Evolutionary conservation across 1,140 invertebrate species (phyloP).

Genomic region (Xylocopa sonorina): DNA sequence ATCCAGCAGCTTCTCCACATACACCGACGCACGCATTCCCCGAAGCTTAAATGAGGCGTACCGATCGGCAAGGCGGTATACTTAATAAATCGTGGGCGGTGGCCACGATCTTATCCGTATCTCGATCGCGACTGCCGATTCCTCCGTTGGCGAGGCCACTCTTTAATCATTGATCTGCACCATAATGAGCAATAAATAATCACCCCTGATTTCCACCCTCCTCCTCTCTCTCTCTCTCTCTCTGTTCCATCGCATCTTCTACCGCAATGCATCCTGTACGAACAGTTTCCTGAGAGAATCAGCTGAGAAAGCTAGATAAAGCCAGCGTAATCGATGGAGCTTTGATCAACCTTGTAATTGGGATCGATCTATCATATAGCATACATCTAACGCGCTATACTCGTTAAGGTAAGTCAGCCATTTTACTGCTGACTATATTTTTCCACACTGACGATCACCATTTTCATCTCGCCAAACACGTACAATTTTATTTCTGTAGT

Average conservation of each 20-base stretch:
- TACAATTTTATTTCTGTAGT: no score
- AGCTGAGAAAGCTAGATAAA: constrained; percentile 26
- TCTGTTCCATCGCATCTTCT: neutral
- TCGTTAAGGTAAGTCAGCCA: neutral
- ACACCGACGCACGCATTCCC: constrained; percentile 13
- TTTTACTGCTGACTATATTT: neutral
- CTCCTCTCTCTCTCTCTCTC: constrained; percentile 12
- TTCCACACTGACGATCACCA: neutral
- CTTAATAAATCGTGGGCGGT: constrained; percentile 77
- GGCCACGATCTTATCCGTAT: constrained; percentile 75
- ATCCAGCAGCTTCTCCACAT: constrained; percentile 4
- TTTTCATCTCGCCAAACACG: no score
- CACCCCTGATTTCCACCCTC: constrained; percentile 58
- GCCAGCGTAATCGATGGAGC: constrained; percentile 36
- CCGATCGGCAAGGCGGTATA: constrained; percentile 51
- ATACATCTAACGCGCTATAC: neutral
- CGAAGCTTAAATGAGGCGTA: constrained; percentile 14
- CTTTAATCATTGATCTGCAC: constrained; percentile 60
- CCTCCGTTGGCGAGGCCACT: constrained; percentile 35
- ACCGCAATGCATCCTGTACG: constrained; percentile 24
- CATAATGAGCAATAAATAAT: constrained; percentile 79
- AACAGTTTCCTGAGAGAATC: constrained; percentile 43
- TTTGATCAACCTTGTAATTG: constrained; percentile 10
- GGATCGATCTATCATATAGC: neutral
- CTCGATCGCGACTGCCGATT: constrained; percentile 75